Evolutionary conservation across 2,113 vertebrate species (phyloP).

Genomic region (Phalacrocorax brasilianus): DNA sequence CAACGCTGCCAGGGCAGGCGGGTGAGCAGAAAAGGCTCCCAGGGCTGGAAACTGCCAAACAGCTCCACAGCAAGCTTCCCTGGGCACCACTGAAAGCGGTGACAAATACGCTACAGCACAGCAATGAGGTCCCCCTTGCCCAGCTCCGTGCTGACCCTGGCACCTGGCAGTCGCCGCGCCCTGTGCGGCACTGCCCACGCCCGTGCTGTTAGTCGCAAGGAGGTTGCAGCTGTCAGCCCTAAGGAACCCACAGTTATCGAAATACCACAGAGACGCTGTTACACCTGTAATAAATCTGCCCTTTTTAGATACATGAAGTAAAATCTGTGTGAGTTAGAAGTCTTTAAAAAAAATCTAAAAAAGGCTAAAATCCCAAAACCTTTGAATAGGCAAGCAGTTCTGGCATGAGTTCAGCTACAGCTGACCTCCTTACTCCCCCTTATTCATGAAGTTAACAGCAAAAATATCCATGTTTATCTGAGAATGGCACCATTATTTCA

Average conservation of each 20-base stretch:
- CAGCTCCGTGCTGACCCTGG: fast-evolving
- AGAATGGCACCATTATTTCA: conserved; percentile 55
- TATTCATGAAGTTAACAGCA: conserved; percentile 58
- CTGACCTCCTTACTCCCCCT: conserved; percentile 21
- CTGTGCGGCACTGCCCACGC: fast-evolving
- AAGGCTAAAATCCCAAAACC: not conserved
- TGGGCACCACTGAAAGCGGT: not conserved
- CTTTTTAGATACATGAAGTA: not conserved
- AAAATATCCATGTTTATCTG: conserved; percentile 54
- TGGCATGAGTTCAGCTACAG: not conserved
- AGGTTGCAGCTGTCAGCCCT: not conserved
- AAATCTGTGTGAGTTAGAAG: not conserved
- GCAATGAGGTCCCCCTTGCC: not conserved
- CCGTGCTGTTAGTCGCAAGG: fast-evolving
- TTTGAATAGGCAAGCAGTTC: not conserved
- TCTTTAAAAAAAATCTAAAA: not conserved
- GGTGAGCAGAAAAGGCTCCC: not conserved
- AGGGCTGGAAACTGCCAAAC: not conserved
- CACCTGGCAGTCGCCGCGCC: fast-evolving
- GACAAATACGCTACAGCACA: not conserved
- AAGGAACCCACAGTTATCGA: fast-evolving
- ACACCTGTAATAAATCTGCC: not conserved
- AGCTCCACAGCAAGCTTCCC: not conserved
- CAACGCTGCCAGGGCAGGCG: not conserved
- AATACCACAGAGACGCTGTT: not conserved